A percentile compares a stretch with the other conserved stretches of the same genome.
phyloP scores from a whole-genome alignment of 2,113 vertebrate genomes.

The Silurus asotus region DNA sequence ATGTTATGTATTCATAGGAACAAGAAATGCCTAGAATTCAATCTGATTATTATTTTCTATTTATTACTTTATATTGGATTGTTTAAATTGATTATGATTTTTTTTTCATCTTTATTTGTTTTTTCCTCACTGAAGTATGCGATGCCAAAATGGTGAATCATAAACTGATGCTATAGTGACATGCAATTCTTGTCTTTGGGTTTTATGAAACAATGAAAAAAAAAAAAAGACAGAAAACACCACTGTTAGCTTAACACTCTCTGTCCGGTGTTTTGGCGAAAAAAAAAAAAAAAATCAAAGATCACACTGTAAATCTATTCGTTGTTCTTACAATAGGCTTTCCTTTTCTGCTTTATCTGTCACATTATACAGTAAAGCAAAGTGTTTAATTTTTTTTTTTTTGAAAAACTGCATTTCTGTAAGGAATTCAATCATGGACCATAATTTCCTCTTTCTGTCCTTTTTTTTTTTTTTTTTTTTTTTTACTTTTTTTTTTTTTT shows the following conservation, averaged over 20 bases:
- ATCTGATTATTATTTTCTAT: slow-evolving; percentile 85
- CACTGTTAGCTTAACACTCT: slow-evolving; percentile 85
- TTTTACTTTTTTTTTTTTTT: too few species aligned
- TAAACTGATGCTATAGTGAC: slow-evolving; percentile 91
- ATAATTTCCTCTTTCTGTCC: slow-evolving; percentile 63
- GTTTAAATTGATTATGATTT: slow-evolving; percentile 71
- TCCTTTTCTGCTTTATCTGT: slow-evolving; percentile 80
- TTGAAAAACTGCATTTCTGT: slow-evolving; percentile 54
- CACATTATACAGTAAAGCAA: slow-evolving; percentile 77
- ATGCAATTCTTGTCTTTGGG: slow-evolving; percentile 84
- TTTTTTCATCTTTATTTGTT: slow-evolving; percentile 62
- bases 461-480: slow-evolving; percentile 43
- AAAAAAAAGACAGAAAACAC: slow-evolving; percentile 68
- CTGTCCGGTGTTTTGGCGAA: slow-evolving; percentile 84
- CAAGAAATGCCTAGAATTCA: slow-evolving; percentile 86
- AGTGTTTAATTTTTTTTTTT: slow-evolving; percentile 76
- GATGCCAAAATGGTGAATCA: slow-evolving; percentile 94
- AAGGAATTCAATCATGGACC: slow-evolving; percentile 80
- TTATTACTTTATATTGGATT: slow-evolving; percentile 82
- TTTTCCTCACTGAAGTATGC: slow-evolving; percentile 85
- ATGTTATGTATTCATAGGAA: slow-evolving; percentile 99
- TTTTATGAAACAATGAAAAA: slow-evolving; percentile 75
- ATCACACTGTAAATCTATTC: slow-evolving; percentile 80
- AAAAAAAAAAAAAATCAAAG: slow-evolving; percentile 67
- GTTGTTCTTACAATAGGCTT: slow-evolving; percentile 79